Percentiles rank a stretch among this genome's conserved stretches.
phyloP scores from a whole-genome alignment of 2,797 vertebrate genomes.

The Taeniopygia guttata region DNA sequence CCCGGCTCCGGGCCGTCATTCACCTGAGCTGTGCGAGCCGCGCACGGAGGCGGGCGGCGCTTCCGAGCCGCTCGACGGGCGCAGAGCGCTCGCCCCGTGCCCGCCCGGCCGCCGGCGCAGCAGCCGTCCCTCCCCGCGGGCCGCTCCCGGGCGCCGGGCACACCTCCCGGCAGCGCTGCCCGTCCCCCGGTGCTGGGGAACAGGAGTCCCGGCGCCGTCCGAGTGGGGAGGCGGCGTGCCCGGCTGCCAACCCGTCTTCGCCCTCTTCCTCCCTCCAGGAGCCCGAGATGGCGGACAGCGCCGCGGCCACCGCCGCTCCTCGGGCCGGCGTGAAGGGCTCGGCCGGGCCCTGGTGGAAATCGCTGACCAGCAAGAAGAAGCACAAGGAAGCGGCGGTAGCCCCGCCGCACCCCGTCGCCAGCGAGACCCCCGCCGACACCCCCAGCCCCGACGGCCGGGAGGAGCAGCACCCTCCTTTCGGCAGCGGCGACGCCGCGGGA shows the following conservation, averaged over 20 bases:
- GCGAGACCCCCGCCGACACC: background rate
- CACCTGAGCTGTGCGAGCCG: background rate
- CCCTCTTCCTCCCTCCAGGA: background rate
- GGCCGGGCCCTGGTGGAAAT: conserved; percentile 85
- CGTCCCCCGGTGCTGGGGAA: background rate
- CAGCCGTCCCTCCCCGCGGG: background rate
- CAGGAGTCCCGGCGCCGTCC: background rate
- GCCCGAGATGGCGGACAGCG: conserved; percentile 62
- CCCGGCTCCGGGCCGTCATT: background rate
- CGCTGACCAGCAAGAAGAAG: conserved; percentile 83
- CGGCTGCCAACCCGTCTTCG: background rate
- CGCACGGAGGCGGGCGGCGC: background rate
- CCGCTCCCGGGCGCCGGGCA: background rate
- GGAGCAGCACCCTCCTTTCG: conserved; percentile 30
- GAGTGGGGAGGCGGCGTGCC: background rate
- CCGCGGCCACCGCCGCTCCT: conserved; percentile 30
- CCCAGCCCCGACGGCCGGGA: conserved; percentile 59
- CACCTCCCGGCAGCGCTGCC: background rate
- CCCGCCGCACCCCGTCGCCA: background rate
- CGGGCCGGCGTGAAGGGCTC: background rate
- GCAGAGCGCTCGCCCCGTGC: background rate
- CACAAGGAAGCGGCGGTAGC: conserved; percentile 71
- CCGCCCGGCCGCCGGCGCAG: background rate
- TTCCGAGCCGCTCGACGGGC: background rate
- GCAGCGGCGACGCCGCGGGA: conserved; percentile 72